Evolutionary conservation across 2,888 invertebrate genomes (phyloP).

Genomic region (Chamaedrilus cognettii): DNA sequence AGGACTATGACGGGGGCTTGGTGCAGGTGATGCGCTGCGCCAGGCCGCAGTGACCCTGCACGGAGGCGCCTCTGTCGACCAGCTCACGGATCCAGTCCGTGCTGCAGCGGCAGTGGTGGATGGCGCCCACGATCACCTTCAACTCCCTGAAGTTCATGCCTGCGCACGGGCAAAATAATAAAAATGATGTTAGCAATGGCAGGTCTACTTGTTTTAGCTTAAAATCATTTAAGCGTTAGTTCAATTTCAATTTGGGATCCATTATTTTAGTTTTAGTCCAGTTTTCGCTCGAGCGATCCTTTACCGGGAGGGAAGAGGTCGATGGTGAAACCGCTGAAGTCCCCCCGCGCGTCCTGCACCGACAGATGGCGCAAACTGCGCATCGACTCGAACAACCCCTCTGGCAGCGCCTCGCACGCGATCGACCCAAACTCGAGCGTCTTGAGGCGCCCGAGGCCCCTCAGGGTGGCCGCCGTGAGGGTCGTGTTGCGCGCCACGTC

Average conservation of each 20-base stretch:
- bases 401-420: slow-evolving; percentile 13
- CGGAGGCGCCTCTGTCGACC: slow-evolving; percentile 20
- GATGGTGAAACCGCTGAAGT: slow-evolving; percentile 19
- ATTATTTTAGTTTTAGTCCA: too few relatives aligned
- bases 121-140: slow-evolving; percentile 21
- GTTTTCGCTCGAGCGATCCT: neutral
- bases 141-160: slow-evolving; percentile 15
- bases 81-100: slow-evolving; percentile 23
- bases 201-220: neutral
- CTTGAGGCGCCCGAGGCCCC: slow-evolving; percentile 17
- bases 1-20: too few relatives aligned
- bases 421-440: slow-evolving; percentile 22
- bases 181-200: neutral
- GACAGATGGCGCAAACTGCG: slow-evolving; percentile 21
- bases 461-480: slow-evolving; percentile 16
- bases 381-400: slow-evolving; percentile 15
- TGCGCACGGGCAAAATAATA: neutral
- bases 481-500: slow-evolving; percentile 20
- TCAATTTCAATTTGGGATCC: too few relatives aligned
- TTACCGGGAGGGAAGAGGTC: slow-evolving; percentile 9
- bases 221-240: too few relatives aligned
- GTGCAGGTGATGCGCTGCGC: neutral
- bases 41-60: slow-evolving; percentile 23
- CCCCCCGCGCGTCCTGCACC: slow-evolving; percentile 9
- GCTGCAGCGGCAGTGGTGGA: slow-evolving; percentile 22